Conservation (phyloP, 2,797 vertebrate species). For the Typhlichthys eigenmanni region DNA sequence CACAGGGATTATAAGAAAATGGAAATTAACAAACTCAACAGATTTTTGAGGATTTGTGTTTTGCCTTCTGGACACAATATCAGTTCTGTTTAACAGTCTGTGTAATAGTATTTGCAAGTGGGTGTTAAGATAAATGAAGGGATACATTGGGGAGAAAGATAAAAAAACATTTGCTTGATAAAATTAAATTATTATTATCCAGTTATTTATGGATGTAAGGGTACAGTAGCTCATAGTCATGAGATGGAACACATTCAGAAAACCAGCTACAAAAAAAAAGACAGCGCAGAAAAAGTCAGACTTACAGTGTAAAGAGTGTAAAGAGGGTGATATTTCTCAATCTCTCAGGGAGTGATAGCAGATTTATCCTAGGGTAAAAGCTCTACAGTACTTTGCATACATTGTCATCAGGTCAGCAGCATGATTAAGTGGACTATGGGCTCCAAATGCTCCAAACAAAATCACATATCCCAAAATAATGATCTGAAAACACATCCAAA, state of each 20-base stretch:
- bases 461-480: neutral
- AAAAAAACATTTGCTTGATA: no score
- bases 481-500: neutral
- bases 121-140: no score
- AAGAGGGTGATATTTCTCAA: slow-evolving; percentile 13
- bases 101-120: no score
- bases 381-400: neutral
- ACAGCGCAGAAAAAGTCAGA: slow-evolving; percentile 45
- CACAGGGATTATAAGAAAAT: slow-evolving; percentile 24
- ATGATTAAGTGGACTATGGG: neutral
- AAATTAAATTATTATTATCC: no score
- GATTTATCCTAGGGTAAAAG: slow-evolving; percentile 24
- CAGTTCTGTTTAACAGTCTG: no score
- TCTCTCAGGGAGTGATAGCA: slow-evolving; percentile 23
- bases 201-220: neutral
- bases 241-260: neutral
- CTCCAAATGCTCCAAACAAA: neutral
- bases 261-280: slow-evolving; percentile 19
- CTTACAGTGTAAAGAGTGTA: neutral
- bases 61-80: slow-evolving; percentile 1
- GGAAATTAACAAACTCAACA: slow-evolving; percentile 15
- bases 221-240: neutral
- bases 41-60: slow-evolving; percentile 20
- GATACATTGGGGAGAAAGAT: no score
- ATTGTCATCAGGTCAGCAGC: neutral